Base-by-base conservation (phyloP, 2,888 invertebrate species). In the Osmoderma eremita region DNA sequence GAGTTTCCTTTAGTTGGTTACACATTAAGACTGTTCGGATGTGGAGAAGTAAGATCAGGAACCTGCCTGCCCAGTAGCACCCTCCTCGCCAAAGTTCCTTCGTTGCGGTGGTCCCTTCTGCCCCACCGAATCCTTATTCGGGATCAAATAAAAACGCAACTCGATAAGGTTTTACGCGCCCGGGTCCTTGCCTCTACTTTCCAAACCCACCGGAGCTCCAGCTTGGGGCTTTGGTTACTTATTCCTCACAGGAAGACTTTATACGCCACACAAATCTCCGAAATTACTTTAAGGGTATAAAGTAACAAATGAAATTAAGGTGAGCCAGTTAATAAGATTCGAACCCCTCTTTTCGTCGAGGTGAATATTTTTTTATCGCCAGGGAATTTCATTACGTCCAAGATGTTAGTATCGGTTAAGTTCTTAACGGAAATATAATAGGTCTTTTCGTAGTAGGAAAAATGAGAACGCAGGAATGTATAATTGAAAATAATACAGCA, bases 111-210 rank as follows among this genome's bases (percentile, higher is more conserved):
- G 30, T 24, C 58, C 22, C 17, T 45, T 22, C 54, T 45, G 24
- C 42, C 45, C 8, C 10, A 30, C 41, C 56, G 45, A 61, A 42
- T 45, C 45, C 53, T 42, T 53, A 41, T 63, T 63, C 41, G 63
- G 42, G 63, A 63, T 63, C 63, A 53, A 51, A 63, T 63, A 63
- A 63, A 63, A 63, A 63, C 49, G 63, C 51, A 63, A 63, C 63
- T 41, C 63, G 63, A 63, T 63, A 63, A 63, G 50, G 63, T 53
- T 63, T 63, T 61, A 61, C 58, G 58, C 58, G 18, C 15, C 3
- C 18, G 53, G 51, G 51, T 51, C 42, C 63, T 17, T 48, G 30
- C 58, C 17, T n/a, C 58, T 24, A 45, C 45, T 24, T 48, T 45
- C 48, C 17, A 15, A 45, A 61, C 20, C 45, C 45, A 45, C 58